Evolutionary conservation across 1,140 invertebrate genomes (phyloP), one percentile per base, ranked within the genome.

Genomic region (Platyscapa corneri): DNA sequence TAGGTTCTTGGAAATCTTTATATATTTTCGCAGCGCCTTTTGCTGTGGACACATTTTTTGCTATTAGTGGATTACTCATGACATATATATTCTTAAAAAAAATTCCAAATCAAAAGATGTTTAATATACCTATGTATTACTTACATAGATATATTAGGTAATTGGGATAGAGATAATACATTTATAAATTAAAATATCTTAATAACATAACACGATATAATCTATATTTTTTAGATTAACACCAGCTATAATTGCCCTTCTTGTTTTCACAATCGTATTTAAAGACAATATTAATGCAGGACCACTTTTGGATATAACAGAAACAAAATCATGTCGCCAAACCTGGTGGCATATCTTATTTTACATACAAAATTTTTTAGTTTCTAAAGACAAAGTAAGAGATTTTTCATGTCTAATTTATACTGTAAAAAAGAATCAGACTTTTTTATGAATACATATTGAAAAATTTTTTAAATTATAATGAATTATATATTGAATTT

Each of bases 321-420:
- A 90, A 0, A 84, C 8, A n/a, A 49, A 46, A 16, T 83, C 88
- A 10, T 95, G 95, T 88, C 84, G 89, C 65, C 77, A 90, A 7
- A 92, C 93, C 83, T 95, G 95, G 95, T 96, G 95, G 95, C 86
- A 90, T 6, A 94, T 94, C 87, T 81, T 95, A 5, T 89, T 95
- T 0, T 95, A 95, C 87, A 87, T 95, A 27, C 95, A 95, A 87
- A 96, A 95, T 88, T 93, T 95, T 49, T 87, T 94, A 56, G 86
- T 88, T 1, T 88, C 92, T 46, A 81, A 91, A 79, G 81, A 90
- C 82, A 91, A 92, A 88, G 89, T 87, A 37, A 78, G n/a, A 65
- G 12, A 46, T 46, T 46, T n/a, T n/a, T n/a, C n/a, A n/a, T n/a
- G n/a, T n/a, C n/a, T n/a, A n/a, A n/a, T n/a, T n/a, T 65, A 12